A percentile compares a stretch with the other conserved stretches of the same genome.
Evolutionary conservation across 2,113 vertebrate species (phyloP).

Genomic region (Bos taurus): ARS-UCD2.0 NC_037347.1:5599001-5599500

Average conservation of each 20-base stretch:
- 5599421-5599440: background rate
- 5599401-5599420: background rate
- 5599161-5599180: background rate
- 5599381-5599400: background rate
- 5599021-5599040: background rate
- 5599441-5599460: background rate
- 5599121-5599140: background rate
- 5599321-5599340: background rate
- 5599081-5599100: background rate
- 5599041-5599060: background rate
- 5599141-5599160: background rate
- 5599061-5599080: background rate
- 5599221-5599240: background rate
- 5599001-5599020: background rate
- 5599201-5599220: background rate
- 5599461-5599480: background rate
- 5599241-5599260: background rate
- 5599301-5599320: background rate
- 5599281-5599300: background rate
- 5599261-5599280: background rate
- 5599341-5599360: background rate
- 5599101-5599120: background rate
- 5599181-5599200: background rate
- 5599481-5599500: background rate
- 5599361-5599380: background rate